These are phyloP conservation scores for Folsomia candida DNA, from an alignment of 2,888 invertebrate species.

Conservation along the genomic window DNA sequence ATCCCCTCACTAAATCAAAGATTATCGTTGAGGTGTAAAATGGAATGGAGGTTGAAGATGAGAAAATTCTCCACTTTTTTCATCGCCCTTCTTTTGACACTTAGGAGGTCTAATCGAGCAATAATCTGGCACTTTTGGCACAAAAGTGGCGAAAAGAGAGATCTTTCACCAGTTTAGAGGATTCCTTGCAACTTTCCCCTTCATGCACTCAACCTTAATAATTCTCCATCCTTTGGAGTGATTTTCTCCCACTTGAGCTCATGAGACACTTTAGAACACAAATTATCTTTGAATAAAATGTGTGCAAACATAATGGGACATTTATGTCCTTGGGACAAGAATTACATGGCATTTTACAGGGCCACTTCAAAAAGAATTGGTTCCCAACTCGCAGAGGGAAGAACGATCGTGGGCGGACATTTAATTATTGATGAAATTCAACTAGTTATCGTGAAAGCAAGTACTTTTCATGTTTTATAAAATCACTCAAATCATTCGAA, in stretches of 20 bases:
- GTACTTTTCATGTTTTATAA: too few species aligned
- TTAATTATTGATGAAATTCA: too few species aligned
- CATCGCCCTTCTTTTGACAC: conserved; percentile 17
- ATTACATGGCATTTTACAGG: neutral
- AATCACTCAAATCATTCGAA: too few species aligned
- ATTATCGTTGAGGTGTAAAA: conserved; percentile 45
- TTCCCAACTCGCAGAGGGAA: too few species aligned
- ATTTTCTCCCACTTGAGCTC: neutral
- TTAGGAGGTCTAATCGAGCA: conserved; percentile 45
- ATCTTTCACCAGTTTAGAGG: neutral
- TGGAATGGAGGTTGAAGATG: conserved; percentile 28
- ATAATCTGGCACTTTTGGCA: conserved; percentile 48
- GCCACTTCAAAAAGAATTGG: too few species aligned
- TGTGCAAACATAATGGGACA: neutral
- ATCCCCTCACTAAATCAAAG: conserved; percentile 29
- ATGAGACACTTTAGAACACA: neutral
- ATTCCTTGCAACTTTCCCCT: neutral
- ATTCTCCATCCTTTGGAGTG: neutral
- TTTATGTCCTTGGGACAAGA: neutral
- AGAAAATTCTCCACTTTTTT: conserved; percentile 16
- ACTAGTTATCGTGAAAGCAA: too few species aligned
- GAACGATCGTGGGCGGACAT: too few species aligned
- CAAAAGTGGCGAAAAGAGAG: conserved; percentile 2
- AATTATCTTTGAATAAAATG: neutral
- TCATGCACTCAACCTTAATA: neutral